Base-by-base conservation (phyloP, 1,140 invertebrate species). In the Drosophila sturtevanti region DNA sequence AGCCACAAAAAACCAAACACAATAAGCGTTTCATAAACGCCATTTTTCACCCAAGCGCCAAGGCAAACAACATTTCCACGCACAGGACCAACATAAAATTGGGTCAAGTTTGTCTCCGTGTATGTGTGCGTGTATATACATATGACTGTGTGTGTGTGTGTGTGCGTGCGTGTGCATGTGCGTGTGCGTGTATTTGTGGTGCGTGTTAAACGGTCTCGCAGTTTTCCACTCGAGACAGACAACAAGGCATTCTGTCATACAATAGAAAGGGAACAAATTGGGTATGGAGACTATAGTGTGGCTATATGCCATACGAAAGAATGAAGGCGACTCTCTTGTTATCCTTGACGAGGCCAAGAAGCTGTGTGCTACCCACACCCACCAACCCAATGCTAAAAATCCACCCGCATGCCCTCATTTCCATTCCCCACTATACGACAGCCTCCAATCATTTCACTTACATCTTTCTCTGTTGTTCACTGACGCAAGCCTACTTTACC, bases 1-100 rank as follows among this genome's bases (percentile, higher is more conserved):
- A 65, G 79, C 81, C 78, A 69, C 78, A 68, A 87, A 89, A 76
- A 89, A 76, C 76, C 84, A 89, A 89, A 89, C 84, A 89, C 84
- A 89, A 89, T 89, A 89, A 89, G 80, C 84, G 84, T 77, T 84
- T 89, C 84, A 89, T 89, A 89, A 89, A 80, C 84, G 84, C 86
- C 84, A 89, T 89, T 89, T 89, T 89, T 77, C 84, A 89, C 66
- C 44, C 76, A 75, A 89, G 84, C n/a, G 56, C 18, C 31, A 14
- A 59, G 58, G 62, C 31, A 62, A 61, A 62, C 60, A 74, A 75
- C 74, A 64, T 75, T 68, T 75, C 41, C 74, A 78, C 73, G 73
- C 66, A 61, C 73, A 56, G 68, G 51, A 56, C 54, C 31, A 48
- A 34, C 54, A 56, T 9, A 56, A 31, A 86, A 86, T 81, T 86